These are phyloP conservation scores for Danaus plexippus DNA, from an alignment of 1,140 invertebrate genomes.

Conservation along the genomic window DNA sequence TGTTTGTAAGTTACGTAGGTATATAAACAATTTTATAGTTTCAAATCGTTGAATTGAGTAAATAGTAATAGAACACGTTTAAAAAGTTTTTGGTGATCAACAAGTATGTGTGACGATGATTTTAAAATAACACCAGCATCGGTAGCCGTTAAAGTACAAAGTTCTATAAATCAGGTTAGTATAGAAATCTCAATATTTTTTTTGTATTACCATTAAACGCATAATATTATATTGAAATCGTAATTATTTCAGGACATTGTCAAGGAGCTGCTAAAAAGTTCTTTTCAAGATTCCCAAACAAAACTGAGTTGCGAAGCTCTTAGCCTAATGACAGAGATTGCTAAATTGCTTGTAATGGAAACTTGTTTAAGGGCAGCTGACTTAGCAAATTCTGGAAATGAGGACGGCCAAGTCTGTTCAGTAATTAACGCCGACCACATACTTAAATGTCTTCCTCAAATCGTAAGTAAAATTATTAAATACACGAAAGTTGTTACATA, in stretches of 20 bases:
- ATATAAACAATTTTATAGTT: too few relatives aligned
- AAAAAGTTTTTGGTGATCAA: too few relatives aligned
- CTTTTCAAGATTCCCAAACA: conserved; percentile 54
- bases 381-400: conserved; percentile 22
- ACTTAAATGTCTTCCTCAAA: conserved; percentile 58
- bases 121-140: conserved; percentile 44
- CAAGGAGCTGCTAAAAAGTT: conserved; percentile 44
- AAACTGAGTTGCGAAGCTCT: conserved; percentile 49
- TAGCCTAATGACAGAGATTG: conserved; percentile 59
- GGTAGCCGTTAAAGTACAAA: conserved; percentile 42
- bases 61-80: too few relatives aligned
- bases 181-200: conserved; percentile 6
- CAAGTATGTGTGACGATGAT: conserved; percentile 20
- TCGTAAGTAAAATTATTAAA: conserved; percentile 39
- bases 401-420: conserved; percentile 13
- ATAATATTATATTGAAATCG: neutral
- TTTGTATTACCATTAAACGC: neutral
- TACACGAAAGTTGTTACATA: neutral
- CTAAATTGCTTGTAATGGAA: conserved; percentile 67
- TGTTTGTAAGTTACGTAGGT: too few relatives aligned
- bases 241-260: conserved; percentile 39
- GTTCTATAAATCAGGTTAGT: conserved; percentile 37
- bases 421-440: too few relatives aligned
- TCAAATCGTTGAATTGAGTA: too few relatives aligned
- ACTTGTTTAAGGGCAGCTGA: conserved; percentile 57